phyloP scores from a whole-genome alignment of 1,140 invertebrate genomes.

The Stegodyphus mimosarum region DNA sequence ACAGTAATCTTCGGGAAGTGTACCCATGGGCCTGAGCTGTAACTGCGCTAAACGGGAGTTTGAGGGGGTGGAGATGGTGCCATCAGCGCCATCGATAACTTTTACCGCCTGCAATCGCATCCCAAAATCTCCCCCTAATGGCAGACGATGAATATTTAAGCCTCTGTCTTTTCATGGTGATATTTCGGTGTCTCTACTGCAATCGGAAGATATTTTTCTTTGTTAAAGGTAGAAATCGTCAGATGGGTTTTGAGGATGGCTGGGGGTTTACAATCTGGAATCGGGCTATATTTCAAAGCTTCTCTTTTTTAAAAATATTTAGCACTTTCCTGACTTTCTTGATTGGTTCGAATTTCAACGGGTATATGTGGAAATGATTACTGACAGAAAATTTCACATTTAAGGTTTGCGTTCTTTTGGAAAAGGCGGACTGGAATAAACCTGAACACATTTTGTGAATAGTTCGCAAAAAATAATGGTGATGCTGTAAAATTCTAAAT shows the following conservation, averaged over 20 bases:
- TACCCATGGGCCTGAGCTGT: conserved; percentile 34
- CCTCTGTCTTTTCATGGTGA: conserved; percentile 32
- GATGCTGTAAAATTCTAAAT: too few species aligned
- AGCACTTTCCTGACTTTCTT: too few species aligned
- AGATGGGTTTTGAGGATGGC: not conserved
- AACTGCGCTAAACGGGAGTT: conserved; percentile 14
- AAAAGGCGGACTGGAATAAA: too few species aligned
- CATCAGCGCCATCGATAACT: conserved; percentile 51
- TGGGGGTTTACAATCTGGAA: not conserved
- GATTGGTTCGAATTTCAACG: too few species aligned
- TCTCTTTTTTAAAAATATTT: too few species aligned
- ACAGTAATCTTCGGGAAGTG: conserved; percentile 47
- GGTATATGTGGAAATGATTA: too few species aligned
- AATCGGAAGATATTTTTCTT: conserved; percentile 42
- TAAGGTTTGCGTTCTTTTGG: too few species aligned
- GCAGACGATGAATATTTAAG: conserved; percentile 58
- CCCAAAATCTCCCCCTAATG: conserved; percentile 53
- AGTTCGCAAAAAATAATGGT: too few species aligned
- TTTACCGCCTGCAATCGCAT: conserved; percentile 40
- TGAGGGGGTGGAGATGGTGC: not conserved
- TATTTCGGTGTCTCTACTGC: conserved; percentile 8
- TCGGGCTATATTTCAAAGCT: not conserved
- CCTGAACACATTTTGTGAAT: too few species aligned
- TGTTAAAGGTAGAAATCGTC: conserved; percentile 41
- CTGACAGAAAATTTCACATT: too few species aligned